Percentiles rank a stretch among this genome's conserved stretches.
phyloP scores from a whole-genome alignment of 92 coral and sea anemone species.

The Siderastrea siderea region DNA sequence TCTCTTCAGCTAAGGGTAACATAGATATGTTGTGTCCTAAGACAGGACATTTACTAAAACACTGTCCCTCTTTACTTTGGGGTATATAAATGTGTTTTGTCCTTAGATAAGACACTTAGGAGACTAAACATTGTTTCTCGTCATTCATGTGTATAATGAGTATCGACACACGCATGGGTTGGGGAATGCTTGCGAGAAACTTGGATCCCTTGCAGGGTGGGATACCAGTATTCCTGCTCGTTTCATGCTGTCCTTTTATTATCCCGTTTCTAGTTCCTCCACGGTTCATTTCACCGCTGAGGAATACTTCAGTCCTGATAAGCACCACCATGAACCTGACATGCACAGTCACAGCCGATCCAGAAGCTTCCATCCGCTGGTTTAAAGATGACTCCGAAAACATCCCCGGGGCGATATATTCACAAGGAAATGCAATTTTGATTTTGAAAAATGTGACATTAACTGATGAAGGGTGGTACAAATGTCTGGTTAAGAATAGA shows the following conservation, averaged over 20 bases:
- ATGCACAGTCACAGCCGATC: slow-evolving; percentile 64
- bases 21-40: too few relatives aligned
- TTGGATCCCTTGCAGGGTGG: too few relatives aligned
- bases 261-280: slow-evolving; percentile 33
- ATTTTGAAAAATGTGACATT: slow-evolving; percentile 21
- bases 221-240: too few relatives aligned
- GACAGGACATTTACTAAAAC: too few relatives aligned
- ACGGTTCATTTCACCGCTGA: slow-evolving; percentile 10
- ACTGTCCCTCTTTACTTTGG: too few relatives aligned
- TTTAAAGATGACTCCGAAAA: slow-evolving; percentile 22
- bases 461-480: slow-evolving; percentile 54
- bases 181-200: too few relatives aligned
- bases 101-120: too few relatives aligned
- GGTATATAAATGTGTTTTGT: too few relatives aligned
- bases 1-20: too few relatives aligned
- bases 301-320: slow-evolving; percentile 18
- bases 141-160: too few relatives aligned
- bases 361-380: slow-evolving; percentile 46
- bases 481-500: slow-evolving; percentile 53
- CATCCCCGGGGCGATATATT: slow-evolving; percentile 25
- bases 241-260: not conserved
- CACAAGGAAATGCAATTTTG: slow-evolving; percentile 34
- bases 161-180: too few relatives aligned
- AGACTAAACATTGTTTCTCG: too few relatives aligned
- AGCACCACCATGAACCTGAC: slow-evolving; percentile 40